These are phyloP conservation scores for Taphrorychus bicolor DNA, from an alignment of 2,888 invertebrate species.

Conservation along the genomic window DNA sequence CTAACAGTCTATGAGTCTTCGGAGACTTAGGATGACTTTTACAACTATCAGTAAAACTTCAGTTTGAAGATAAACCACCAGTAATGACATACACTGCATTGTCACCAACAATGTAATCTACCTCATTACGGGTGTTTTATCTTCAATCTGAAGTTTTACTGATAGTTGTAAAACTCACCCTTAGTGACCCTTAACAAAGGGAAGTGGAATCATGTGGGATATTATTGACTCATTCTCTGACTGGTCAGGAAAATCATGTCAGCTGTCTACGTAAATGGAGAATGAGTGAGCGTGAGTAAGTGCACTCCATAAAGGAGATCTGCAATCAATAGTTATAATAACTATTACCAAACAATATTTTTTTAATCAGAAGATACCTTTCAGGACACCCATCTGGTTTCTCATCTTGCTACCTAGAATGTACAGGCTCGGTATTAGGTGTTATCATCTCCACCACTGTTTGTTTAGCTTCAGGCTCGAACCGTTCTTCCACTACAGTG, in stretches of 20 bases:
- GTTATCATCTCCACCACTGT: slow-evolving; percentile 58
- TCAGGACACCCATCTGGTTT: slow-evolving; percentile 51
- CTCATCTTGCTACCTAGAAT: slow-evolving; percentile 56
- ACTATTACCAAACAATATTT: neutral
- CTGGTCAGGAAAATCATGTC: slow-evolving; percentile 51
- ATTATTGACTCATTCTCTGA: slow-evolving; percentile 52
- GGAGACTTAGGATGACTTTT: too few species aligned
- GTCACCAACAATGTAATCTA: too few species aligned
- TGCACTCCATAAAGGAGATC: slow-evolving; percentile 83
- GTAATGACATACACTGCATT: too few species aligned
- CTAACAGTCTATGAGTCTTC: too few species aligned
- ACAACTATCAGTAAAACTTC: too few species aligned
- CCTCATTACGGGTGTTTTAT: too few species aligned
- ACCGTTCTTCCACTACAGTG: slow-evolving; percentile 84
- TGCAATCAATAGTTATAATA: slow-evolving; percentile 56
- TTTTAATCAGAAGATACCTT: slow-evolving; percentile 53
- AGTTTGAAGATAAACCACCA: too few species aligned
- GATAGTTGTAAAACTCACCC: too few species aligned
- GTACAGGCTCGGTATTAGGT: slow-evolving; percentile 47
- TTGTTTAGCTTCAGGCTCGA: slow-evolving; percentile 72
- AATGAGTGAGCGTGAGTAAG: slow-evolving; percentile 74
- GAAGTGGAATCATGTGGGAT: slow-evolving; percentile 55
- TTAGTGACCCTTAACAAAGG: slow-evolving; percentile 50
- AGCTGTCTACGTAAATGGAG: slow-evolving; percentile 54
- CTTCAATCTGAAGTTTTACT: too few species aligned